Evolutionary conservation across 2,113 vertebrate species (phyloP), one percentile per base, ranked within the genome.

Genomic region (Perca fluviatilis): DNA sequence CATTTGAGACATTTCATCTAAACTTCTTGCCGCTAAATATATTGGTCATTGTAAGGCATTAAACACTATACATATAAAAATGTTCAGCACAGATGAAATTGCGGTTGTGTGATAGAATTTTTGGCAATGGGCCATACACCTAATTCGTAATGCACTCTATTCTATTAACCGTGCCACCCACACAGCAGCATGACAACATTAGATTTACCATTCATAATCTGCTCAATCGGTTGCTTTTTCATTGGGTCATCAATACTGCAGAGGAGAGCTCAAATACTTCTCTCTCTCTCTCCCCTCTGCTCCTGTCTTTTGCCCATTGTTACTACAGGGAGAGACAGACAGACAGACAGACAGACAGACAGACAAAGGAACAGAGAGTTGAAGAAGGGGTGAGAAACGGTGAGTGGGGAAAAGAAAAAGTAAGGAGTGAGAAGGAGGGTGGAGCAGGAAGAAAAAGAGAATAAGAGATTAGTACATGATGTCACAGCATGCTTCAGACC

Each of bases 211-310:
- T 89, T 91, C 83, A 90, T 87, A 80, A 89, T 79, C 74, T 56
- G 74, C 77, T 86, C 62, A 75, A 62, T 73, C 56, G 73, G 76
- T 82, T 85, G 86, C 76, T 90, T 84, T 87, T 79, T 94, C 94
- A 94, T 92, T 93, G 94, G 94, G 91, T 94, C 94, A 94, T 93
- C 94, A 94, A 94, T 94, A 95, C 93, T 94, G 91, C 93, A 95
- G 94, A 88, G 91, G 92, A 93, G 89, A 91, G 84, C 93, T 93
- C 90, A 90, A 79, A 89, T 80, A 92, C 91, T 92, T 90, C 87
- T 93, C 86, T 82, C 84, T 82, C 84, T 92, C 84, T 92, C 90
- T 88, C 88, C 83, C 87, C 84, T 90, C 91, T 91, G 89, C 89
- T 92, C 89, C 84, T 90, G 86, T 88, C 84, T 75, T 83, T 86